Evolutionary conservation across 2,888 invertebrate genomes (phyloP), one percentile per base, ranked within the genome.

Genomic region (Rhamnusium bicolor): DNA sequence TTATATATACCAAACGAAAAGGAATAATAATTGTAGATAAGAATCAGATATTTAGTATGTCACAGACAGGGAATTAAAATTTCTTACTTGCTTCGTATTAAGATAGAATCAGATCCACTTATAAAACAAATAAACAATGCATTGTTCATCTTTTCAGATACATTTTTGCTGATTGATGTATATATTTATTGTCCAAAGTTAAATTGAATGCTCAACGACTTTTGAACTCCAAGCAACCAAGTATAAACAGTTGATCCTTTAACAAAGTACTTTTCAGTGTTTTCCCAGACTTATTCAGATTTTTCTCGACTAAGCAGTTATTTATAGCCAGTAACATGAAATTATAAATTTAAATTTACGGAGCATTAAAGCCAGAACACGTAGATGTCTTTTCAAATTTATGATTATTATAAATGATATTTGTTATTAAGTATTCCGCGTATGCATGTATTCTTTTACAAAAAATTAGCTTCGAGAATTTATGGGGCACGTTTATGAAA

Each of bases 301-400:
- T 67, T 49, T 40, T 40, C 56, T n/a, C 46, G 56, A 32, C 67
- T 67, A 67, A 67, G 46, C 47, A 18, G 67, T 58, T 67, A 67
- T 67, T 67, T 67, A 67, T 56, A 19, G 46, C 46, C 14, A 7
- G 49, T 24, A 56, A 56, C 32, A 40, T 19, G 46, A 32, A 46
- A 56, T 67, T 67, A 46, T 67, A 67, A 46, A 56, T 67, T 56
- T 58, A 66, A 70, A 72, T 71, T 72, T 74, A 56, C 66, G 62
- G 58, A 54, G 58, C 74, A 70, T 76, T 76, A 74, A 74, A n/a
- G 74, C 68, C 60, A 27, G 56, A 58, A 63, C 76, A 76, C 76
- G 76, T 76, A 76, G 61, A 60, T 71, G 76, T 69, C 71, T 60
- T 49, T 63, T 67, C 60, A 53, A 62, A 74, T 74, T 73, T 72